A percentile compares a stretch with the other conserved stretches of the same genome.
Evolutionary conservation across 2,888 invertebrate genomes (phyloP).

Genomic region (Lordiphosa andalusiaca): DNA sequence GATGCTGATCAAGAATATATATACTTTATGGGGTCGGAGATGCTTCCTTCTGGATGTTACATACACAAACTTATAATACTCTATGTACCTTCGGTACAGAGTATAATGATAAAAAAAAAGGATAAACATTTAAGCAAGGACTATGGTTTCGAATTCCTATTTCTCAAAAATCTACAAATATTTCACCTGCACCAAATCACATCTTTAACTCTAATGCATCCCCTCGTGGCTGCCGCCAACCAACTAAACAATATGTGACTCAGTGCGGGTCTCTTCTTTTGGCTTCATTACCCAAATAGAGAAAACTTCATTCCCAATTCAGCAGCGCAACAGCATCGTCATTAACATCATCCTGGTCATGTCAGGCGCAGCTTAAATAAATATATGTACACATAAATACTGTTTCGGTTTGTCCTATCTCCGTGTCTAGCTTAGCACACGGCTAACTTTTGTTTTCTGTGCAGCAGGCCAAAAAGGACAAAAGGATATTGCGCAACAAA

Average conservation of each 20-base stretch:
- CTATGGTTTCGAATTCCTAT: too few relatives aligned
- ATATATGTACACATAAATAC: constrained; percentile 55
- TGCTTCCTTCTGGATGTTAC: too few relatives aligned
- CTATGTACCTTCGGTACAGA: too few relatives aligned
- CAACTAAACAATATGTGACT: neutral
- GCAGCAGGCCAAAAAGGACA: constrained; percentile 39
- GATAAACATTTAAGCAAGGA: too few relatives aligned
- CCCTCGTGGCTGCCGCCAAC: constrained; percentile 2
- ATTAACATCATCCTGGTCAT: constrained; percentile 57
- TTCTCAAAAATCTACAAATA: too few relatives aligned
- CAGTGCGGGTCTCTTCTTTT: constrained; percentile 12
- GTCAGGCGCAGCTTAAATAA: constrained; percentile 71
- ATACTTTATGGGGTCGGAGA: too few relatives aligned
- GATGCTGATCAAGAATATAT: too few relatives aligned
- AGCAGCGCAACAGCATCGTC: constrained; percentile 25
- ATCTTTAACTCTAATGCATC: neutral
- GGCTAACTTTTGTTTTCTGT: constrained; percentile 9
- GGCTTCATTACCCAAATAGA: constrained; percentile 58
- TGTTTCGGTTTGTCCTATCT: constrained; percentile 10
- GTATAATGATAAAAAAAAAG: too few relatives aligned
- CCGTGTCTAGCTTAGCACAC: constrained; percentile 4
- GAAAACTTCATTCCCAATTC: constrained; percentile 21
- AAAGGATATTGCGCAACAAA: constrained; percentile 67
- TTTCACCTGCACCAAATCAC: too few relatives aligned
- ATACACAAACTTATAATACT: too few relatives aligned